phyloP scores from a whole-genome alignment of 2,797 vertebrate genomes.

The Semaprochilodus insignis region DNA sequence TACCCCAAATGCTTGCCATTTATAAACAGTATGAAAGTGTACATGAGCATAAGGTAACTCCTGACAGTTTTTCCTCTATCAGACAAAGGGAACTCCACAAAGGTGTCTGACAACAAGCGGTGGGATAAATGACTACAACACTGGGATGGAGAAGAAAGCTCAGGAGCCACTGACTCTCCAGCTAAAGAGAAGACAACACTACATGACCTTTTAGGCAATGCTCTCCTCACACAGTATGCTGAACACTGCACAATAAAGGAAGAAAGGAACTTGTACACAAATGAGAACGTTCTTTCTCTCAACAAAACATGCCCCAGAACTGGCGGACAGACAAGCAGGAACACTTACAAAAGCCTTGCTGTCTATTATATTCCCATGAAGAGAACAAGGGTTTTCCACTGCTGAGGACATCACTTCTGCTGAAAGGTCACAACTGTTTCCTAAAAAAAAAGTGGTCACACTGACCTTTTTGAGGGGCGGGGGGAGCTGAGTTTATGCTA shows the following conservation, averaged over 20 bases:
- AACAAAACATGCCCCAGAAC: not conserved
- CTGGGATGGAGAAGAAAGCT: not conserved
- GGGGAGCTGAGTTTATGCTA: too few relatives aligned
- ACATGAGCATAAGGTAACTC: not conserved
- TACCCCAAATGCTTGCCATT: not conserved
- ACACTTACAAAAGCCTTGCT: not conserved
- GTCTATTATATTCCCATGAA: not conserved
- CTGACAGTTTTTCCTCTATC: not conserved
- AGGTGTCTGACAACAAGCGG: not conserved
- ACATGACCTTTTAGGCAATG: not conserved
- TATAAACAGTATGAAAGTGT: not conserved
- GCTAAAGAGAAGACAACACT: not conserved
- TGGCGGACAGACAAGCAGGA: not conserved
- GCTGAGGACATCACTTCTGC: not conserved
- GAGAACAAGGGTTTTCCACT: not conserved
- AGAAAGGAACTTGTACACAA: not conserved
- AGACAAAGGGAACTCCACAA: not conserved
- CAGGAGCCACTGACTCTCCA: not conserved
- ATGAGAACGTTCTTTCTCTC: slow-evolving; percentile 1
- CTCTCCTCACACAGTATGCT: not conserved
- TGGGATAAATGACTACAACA: not conserved
- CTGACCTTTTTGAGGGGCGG: not conserved
- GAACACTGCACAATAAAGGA: not conserved
- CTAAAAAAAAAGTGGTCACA: not conserved
- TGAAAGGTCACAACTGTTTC: not conserved